Conservation (phyloP, 2,113 vertebrate genomes). For the Pangasianodon hypophthalmus region DNA sequence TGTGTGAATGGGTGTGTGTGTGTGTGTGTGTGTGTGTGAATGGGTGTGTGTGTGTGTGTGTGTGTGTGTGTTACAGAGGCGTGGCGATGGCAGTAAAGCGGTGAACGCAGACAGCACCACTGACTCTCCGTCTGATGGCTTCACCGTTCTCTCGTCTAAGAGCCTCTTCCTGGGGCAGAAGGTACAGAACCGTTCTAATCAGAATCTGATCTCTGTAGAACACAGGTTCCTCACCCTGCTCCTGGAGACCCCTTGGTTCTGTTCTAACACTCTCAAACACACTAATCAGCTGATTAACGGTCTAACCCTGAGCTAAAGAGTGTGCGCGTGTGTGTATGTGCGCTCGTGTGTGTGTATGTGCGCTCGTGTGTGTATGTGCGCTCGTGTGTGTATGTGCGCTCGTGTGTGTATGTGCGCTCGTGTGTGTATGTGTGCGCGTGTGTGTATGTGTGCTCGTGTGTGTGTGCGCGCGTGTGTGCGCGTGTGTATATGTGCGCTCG, state of each 20-base stretch:
- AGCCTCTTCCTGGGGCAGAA: constrained; percentile 98
- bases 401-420: too few species aligned
- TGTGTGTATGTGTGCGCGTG: too few species aligned
- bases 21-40: too few species aligned
- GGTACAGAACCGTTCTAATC: constrained; percentile 72
- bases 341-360: too few species aligned
- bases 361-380: too few species aligned
- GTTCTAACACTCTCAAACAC: neutral
- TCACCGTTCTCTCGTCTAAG: constrained; percentile 96
- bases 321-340: neutral
- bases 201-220: neutral
- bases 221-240: neutral
- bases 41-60: too few species aligned
- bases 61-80: constrained; percentile 82
- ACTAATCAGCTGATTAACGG: neutral
- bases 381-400: too few species aligned
- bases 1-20: too few species aligned
- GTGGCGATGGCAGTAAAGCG: constrained; percentile 90
- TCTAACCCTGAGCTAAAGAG: neutral
- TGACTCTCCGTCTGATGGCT: constrained; percentile 86
- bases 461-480: too few species aligned
- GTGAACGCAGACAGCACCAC: constrained; percentile 94
- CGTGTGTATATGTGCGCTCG: too few species aligned
- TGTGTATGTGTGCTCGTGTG: too few species aligned
- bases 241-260: neutral